Percentiles rank a stretch among this genome's conserved stretches.
Evolutionary conservation across 2,113 vertebrate genomes (phyloP).

Genomic region (Bos indicus): DNA sequence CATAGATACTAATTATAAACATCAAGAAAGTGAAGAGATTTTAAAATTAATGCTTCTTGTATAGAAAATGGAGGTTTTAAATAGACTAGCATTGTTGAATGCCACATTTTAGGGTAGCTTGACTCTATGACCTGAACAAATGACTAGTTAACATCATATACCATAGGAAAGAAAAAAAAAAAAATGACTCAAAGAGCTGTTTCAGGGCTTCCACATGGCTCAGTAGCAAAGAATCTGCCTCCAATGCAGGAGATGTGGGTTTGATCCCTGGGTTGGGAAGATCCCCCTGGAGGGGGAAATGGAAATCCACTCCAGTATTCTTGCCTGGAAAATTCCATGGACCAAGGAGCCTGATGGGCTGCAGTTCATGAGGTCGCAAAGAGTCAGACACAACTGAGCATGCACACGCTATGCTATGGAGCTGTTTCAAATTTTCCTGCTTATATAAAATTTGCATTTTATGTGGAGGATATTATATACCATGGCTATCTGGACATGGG

Average conservation of each 20-base stretch:
- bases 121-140: not conserved
- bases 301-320: not conserved
- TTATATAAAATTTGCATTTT: not conserved
- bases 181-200: not conserved
- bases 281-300: not conserved
- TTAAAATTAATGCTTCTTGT: not conserved
- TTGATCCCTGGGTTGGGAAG: not conserved
- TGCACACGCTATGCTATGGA: not conserved
- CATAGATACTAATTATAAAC: not conserved
- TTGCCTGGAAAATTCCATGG: not conserved
- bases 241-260: not conserved
- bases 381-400: not conserved
- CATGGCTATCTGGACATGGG: not conserved
- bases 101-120: not conserved
- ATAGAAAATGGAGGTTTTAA: not conserved
- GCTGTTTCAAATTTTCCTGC: not conserved
- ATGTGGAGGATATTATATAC: not conserved
- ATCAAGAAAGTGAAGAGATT: not conserved
- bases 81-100: not conserved
- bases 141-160: not conserved
- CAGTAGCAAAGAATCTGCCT: not conserved
- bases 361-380: not conserved
- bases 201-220: not conserved
- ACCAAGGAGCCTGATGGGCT: not conserved
- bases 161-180: not conserved